A percentile compares a stretch with the other conserved stretches of the same genome.
phyloP scores from a whole-genome alignment of 2,888 invertebrate species.

The Automeris io region DNA sequence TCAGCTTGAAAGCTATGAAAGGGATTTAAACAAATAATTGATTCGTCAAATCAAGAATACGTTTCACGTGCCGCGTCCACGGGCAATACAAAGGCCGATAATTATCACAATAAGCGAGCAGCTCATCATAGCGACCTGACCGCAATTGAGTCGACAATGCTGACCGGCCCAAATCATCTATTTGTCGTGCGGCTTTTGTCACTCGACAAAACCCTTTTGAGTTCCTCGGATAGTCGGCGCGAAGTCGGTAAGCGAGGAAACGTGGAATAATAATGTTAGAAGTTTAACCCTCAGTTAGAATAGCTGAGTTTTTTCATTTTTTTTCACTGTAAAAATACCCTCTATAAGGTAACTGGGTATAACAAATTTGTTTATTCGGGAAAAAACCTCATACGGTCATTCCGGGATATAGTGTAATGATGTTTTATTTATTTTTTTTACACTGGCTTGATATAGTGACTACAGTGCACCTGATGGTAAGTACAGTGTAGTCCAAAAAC shows the following conservation, averaged over 20 bases:
- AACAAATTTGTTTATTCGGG: too few relatives aligned
- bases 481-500: too few relatives aligned
- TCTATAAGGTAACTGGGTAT: too few relatives aligned
- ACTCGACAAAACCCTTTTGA: conserved; percentile 3
- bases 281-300: background rate
- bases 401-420: too few relatives aligned
- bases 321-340: too few relatives aligned
- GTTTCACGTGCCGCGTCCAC: background rate
- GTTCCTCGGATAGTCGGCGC: background rate
- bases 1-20: too few relatives aligned
- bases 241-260: background rate
- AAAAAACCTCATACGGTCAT: too few relatives aligned
- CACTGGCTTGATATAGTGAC: too few relatives aligned
- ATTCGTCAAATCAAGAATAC: conserved; percentile 2
- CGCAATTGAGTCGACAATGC: conserved; percentile 21
- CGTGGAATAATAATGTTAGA: background rate
- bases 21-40: too few relatives aligned
- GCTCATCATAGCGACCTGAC: conserved; percentile 1
- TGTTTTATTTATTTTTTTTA: too few relatives aligned
- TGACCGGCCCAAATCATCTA: conserved; percentile 43
- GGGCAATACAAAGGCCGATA: background rate
- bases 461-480: too few relatives aligned
- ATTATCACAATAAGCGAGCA: background rate
- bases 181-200: conserved; percentile 35
- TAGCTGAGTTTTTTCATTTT: too few relatives aligned